A percentile compares a stretch with the other conserved stretches of the same genome.
Conservation (phyloP, 2,113 vertebrate species). For the Brachypteracias leptosomus region DNA sequence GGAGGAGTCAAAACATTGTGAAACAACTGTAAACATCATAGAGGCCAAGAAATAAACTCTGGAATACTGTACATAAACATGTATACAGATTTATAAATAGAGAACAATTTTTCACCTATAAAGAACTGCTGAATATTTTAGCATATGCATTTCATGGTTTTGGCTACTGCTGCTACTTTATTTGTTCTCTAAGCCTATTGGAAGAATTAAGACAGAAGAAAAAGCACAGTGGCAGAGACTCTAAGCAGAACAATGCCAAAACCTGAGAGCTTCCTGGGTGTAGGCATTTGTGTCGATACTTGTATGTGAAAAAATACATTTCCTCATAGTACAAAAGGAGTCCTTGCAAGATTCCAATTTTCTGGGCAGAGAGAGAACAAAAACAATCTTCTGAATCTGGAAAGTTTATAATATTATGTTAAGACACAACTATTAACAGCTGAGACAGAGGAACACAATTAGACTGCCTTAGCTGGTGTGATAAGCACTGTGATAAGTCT, state of each 20-base stretch:
- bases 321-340: neutral
- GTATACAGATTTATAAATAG: neutral
- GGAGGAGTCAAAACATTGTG: constrained; percentile 55
- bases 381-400: neutral
- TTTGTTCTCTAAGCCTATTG: neutral
- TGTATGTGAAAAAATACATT: neutral
- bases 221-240: neutral
- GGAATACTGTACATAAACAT: constrained; percentile 8
- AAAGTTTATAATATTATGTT: neutral
- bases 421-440: neutral
- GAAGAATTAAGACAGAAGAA: neutral
- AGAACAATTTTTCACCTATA: neutral
- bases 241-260: neutral
- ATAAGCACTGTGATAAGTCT: neutral
- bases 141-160: neutral
- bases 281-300: neutral
- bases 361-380: neutral
- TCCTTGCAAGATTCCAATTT: neutral
- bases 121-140: neutral
- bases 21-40: constrained; percentile 39
- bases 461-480: neutral
- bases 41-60: constrained; percentile 25
- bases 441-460: neutral
- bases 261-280: neutral
- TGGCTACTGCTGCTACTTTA: neutral